Base-by-base conservation (phyloP, 2,113 vertebrate species). In the Epinephelus lanceolatus region DNA sequence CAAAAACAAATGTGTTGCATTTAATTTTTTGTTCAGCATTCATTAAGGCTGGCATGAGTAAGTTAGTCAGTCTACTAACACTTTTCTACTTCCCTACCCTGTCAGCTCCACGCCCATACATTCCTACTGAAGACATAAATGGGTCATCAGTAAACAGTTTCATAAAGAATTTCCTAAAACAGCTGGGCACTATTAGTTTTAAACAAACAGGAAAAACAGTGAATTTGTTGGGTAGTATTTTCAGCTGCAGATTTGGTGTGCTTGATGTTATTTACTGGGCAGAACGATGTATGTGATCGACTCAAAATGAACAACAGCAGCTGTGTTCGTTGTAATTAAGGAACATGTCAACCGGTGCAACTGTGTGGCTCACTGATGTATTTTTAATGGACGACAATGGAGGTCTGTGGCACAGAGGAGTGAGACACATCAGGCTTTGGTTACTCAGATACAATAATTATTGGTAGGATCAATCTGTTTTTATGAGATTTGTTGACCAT, bases 311-410 rank as follows among this genome's bases (percentile, higher is more conserved):
- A 61, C 56, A 3, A 10, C 47, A 23, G 27, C 21, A 13, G 2
- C 23, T n/a, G 9, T 62, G 27, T 52, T 62, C 19, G 6, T 23
- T 15, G 27, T 23, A 12, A 52, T 62, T 9, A 62, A 74, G 12
- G 25, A 61, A 61, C 13, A 2, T 49, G 12, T 33, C 56, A 40
- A 19, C 30, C 11, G 6, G 52, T 19, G 55, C 40, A 72, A 13
- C 52, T 45, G 52, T 25, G n/a, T 27, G n/a, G n/a, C 21, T 45
- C 49, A 57, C 37, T 40, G 9, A 59, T 59, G 17, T 59, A 37
- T 27, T 72, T 45, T 59, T 27, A 72, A 47, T 72, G 57, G 19
- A n/a, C 27, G 53, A 53, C 10, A 55, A 18, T 67, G n/a, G 42
- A 49, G 42, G 40, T 25, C n/a, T 17, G 13, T 27, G 45, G 23